phyloP scores from a whole-genome alignment of 2,113 vertebrate genomes.

The Pangasianodon gigas region DNA sequence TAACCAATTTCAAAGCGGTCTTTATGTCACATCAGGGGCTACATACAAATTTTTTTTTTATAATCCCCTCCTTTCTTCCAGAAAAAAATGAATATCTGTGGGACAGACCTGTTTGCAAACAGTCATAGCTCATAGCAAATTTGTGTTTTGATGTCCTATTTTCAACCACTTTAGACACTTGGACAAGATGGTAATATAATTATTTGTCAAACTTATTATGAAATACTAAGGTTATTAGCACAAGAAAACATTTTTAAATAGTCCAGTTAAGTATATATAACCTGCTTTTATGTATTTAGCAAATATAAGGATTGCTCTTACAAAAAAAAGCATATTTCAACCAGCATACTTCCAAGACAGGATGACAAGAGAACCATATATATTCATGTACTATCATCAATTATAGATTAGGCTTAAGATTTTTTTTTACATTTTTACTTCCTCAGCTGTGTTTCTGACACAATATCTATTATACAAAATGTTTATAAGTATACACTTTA shows the following conservation, averaged over 20 bases:
- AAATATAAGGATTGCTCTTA: not conserved
- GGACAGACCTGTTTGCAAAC: not conserved
- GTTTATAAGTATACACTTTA: not conserved
- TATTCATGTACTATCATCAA: not conserved
- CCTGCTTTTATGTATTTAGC: not conserved
- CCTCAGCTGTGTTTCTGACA: not conserved
- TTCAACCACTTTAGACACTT: not conserved
- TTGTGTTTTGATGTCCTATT: not conserved
- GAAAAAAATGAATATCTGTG: conserved; percentile 3
- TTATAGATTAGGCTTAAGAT: not conserved
- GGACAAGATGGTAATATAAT: not conserved
- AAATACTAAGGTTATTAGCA: not conserved
- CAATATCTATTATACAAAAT: not conserved
- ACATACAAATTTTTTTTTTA: not conserved
- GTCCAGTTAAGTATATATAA: not conserved
- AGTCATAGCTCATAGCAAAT: not conserved
- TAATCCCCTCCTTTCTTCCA: not conserved
- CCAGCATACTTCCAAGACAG: too few relatives aligned
- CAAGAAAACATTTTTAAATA: not conserved
- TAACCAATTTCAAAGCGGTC: conserved; percentile 34
- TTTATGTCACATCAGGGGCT: conserved; percentile 20
- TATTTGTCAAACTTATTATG: not conserved
- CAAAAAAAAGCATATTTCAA: too few relatives aligned
- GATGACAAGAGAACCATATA: not conserved
- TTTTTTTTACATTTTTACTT: not conserved